Conservation (phyloP, 2,888 invertebrate genomes). For the Drosophila seclusa region DNA sequence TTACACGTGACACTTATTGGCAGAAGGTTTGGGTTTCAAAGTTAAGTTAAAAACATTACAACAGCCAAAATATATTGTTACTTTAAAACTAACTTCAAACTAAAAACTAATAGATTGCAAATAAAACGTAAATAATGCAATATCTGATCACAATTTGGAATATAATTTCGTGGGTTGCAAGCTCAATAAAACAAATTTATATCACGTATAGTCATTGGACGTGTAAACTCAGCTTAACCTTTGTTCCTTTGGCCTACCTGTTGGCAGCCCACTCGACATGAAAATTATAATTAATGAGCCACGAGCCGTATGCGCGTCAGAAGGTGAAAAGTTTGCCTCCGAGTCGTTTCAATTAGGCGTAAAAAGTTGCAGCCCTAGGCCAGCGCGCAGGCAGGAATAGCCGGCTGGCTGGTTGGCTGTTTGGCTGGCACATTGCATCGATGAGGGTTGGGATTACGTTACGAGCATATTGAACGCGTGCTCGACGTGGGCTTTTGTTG, state of each 20-base stretch:
- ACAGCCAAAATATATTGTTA: not conserved
- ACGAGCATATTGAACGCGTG: conserved; percentile 47
- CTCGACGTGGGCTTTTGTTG: conserved; percentile 45
- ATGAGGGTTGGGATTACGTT: conserved; percentile 62
- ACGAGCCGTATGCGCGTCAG: conserved; percentile 64
- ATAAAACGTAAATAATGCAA: not conserved
- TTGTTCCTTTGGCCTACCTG: conserved; percentile 53
- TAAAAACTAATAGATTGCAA: not conserved
- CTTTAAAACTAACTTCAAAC: not conserved
- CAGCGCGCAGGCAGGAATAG: not conserved
- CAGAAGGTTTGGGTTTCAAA: not conserved
- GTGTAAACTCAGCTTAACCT: conserved; percentile 23
- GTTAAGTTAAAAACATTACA: not conserved
- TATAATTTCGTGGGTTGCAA: not conserved
- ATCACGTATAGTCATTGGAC: not conserved
- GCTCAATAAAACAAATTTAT: not conserved
- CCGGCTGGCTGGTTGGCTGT: conserved; percentile 16
- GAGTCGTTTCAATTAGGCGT: conserved; percentile 72
- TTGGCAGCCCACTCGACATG: conserved; percentile 64
- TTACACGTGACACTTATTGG: conserved; percentile 3
- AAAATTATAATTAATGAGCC: conserved; percentile 77
- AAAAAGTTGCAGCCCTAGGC: conserved; percentile 64
- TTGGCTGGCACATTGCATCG: conserved; percentile 32
- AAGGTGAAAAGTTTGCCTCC: conserved; percentile 70
- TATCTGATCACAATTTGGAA: not conserved